phyloP scores from a whole-genome alignment of 1,140 invertebrate species.

The Eupeodes corollae region DNA sequence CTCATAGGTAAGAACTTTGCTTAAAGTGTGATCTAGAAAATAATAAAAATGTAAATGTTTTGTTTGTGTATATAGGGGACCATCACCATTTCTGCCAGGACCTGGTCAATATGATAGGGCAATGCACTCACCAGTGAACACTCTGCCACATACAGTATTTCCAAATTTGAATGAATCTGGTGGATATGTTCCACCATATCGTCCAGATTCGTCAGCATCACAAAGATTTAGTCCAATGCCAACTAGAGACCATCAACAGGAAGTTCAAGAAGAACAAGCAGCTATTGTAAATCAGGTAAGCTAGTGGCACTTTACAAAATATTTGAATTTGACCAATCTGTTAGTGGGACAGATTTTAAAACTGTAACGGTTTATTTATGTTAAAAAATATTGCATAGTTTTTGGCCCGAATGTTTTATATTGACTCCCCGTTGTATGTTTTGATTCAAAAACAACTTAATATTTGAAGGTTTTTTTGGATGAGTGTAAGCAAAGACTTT shows the following conservation, averaged over 20 bases:
- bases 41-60: not conserved
- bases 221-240: conserved; percentile 24
- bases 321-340: too few species aligned
- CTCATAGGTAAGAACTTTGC: conserved; percentile 9
- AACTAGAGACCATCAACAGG: conserved; percentile 36
- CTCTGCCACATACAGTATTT: conserved; percentile 37
- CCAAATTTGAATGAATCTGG: conserved; percentile 33
- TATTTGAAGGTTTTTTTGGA: conserved; percentile 33
- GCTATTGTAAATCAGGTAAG: conserved; percentile 38
- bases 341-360: too few species aligned
- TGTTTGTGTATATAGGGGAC: conserved; percentile 13
- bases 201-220: conserved; percentile 5
- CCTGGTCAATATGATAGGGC: conserved; percentile 33
- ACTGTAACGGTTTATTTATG: not conserved
- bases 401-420: conserved; percentile 10
- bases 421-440: conserved; percentile 5
- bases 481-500: too few species aligned
- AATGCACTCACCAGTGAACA: conserved; percentile 27
- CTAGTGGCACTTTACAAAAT: too few species aligned
- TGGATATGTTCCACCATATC: conserved; percentile 20
- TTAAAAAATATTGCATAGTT: not conserved
- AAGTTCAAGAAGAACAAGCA: conserved; percentile 35
- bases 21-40: not conserved
- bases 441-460: conserved; percentile 16
- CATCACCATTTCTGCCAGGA: conserved; percentile 32